These are phyloP conservation scores for Anguilla anguilla DNA, from an alignment of 2,797 vertebrate species.

Conservation along the genomic window DNA sequence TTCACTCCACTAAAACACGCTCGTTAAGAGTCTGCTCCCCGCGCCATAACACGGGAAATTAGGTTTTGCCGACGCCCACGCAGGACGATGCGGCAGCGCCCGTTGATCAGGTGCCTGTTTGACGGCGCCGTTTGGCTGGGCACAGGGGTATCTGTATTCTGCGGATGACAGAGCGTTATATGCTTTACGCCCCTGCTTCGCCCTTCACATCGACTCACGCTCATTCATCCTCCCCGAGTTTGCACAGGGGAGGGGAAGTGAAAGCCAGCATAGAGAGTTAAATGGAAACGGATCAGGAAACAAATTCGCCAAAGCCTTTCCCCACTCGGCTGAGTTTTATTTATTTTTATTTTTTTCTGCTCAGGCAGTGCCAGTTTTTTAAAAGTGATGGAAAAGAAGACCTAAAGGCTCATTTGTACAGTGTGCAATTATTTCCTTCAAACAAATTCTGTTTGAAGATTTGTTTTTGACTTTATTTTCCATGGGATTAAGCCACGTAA, in stretches of 20 bases:
- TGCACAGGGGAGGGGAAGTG: neutral
- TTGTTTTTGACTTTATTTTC: conserved; percentile 28
- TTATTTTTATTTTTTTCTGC: neutral
- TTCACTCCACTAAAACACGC: neutral
- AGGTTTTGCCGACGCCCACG: neutral
- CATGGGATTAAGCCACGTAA: conserved; percentile 35
- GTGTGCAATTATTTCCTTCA: conserved; percentile 24
- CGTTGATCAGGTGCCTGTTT: neutral
- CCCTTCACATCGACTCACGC: conserved; percentile 6
- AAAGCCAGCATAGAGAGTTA: conserved; percentile 9
- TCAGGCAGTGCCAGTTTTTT: neutral
- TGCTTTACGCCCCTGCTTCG: neutral
- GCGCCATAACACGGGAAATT: neutral
- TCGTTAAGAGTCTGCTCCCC: neutral
- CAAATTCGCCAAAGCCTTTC: neutral
- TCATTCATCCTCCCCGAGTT: neutral
- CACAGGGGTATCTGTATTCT: neutral
- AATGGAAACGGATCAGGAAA: conserved; percentile 22
- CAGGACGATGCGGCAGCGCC: neutral
- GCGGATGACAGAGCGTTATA: conserved; percentile 9
- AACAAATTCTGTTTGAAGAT: conserved; percentile 21
- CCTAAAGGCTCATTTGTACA: conserved; percentile 21
- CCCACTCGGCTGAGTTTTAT: neutral
- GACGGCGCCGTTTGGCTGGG: neutral
- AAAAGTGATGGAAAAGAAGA: neutral